Evolutionary conservation across 2,797 vertebrate species (phyloP).

Genomic region (Botia kubotai): DNA sequence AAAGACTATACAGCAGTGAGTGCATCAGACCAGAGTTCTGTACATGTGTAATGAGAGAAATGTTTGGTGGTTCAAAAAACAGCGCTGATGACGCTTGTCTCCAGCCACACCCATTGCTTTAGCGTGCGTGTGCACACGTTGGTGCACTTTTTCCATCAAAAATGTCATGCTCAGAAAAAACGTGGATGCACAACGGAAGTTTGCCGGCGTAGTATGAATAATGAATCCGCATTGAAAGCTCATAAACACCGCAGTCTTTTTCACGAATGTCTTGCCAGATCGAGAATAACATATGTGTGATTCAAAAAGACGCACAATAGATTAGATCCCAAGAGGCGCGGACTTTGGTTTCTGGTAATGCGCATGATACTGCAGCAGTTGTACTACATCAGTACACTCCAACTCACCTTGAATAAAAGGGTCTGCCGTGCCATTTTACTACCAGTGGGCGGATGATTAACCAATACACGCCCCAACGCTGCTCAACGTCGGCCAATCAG

Average conservation of each 20-base stretch:
- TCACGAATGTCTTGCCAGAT: neutral
- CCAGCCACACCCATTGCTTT: constrained; percentile 75
- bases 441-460: constrained; percentile 66
- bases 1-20: too few relatives aligned
- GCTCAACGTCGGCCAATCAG: too few relatives aligned
- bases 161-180: constrained; percentile 23
- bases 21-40: too few relatives aligned
- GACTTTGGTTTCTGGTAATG: constrained; percentile 83
- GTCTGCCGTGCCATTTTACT: constrained; percentile 74
- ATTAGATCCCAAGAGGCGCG: constrained; percentile 65
- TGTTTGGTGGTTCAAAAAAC: neutral
- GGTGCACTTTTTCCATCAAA: constrained; percentile 56
- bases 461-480: constrained; percentile 75
- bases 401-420: constrained; percentile 94
- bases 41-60: too few relatives aligned
- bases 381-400: constrained; percentile 87
- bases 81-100: constrained; percentile 60
- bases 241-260: neutral
- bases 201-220: neutral
- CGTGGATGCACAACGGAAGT: constrained; percentile 23
- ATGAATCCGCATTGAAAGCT: constrained; percentile 4
- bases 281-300: neutral
- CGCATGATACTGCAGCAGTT: constrained; percentile 97
- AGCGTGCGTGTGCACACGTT: constrained; percentile 51
- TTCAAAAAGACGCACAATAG: constrained; percentile 21